Evolutionary conservation across 1,140 invertebrate species (phyloP).

Genomic region (Lucilia cuprina): DNA sequence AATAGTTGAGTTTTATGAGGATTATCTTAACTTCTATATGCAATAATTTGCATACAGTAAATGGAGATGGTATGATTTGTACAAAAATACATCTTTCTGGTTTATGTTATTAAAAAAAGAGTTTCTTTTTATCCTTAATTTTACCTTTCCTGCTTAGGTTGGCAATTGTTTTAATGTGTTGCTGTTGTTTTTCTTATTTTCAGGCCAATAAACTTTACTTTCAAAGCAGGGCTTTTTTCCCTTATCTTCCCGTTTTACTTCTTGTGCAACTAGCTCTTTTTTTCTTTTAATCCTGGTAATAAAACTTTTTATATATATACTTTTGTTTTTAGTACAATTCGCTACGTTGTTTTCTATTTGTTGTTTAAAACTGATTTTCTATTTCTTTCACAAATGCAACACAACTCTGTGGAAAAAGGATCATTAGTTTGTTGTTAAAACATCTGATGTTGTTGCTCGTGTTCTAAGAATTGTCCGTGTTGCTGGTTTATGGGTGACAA

Average conservation of each 20-base stretch:
- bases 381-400: background rate
- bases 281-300: background rate
- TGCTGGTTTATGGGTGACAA: background rate
- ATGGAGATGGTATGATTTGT: too few species aligned
- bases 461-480: background rate
- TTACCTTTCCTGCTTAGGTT: background rate
- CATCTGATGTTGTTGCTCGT: background rate
- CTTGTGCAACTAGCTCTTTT: background rate
- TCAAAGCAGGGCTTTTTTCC: background rate
- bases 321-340: background rate
- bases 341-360: background rate
- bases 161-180: background rate
- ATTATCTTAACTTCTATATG: background rate
- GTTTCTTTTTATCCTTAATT: background rate
- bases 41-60: too few species aligned
- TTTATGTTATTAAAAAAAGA: too few species aligned
- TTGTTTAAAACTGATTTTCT: background rate
- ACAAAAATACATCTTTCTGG: too few species aligned
- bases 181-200: background rate
- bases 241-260: background rate
- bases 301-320: background rate
- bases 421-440: background rate
- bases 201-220: slow-evolving; percentile 10
- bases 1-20: background rate
- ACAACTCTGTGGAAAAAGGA: background rate